Conservation (phyloP, 2,888 invertebrate genomes). For the Hypomecis atomaria region DNA sequence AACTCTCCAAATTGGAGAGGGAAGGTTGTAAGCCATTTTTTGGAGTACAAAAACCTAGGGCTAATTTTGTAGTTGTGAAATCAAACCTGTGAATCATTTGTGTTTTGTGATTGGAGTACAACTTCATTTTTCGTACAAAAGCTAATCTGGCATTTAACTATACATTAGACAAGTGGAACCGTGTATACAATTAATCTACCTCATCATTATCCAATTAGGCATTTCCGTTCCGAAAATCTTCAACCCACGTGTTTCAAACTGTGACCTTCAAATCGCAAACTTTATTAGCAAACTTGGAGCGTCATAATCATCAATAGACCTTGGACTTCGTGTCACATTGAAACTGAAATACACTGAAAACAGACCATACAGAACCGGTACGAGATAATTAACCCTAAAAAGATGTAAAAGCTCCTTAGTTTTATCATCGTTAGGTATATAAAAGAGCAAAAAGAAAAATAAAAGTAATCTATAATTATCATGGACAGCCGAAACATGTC, state of each 20-base stretch:
- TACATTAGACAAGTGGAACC: background rate
- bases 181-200: background rate
- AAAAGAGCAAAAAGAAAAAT: background rate
- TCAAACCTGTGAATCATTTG: background rate
- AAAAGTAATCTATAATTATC: background rate
- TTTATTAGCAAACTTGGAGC: background rate
- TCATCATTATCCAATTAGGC: background rate
- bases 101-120: background rate
- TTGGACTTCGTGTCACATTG: background rate
- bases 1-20: constrained; percentile 40
- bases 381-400: background rate
- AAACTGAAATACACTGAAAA: background rate
- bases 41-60: background rate
- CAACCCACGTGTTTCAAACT: background rate
- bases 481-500: constrained; percentile 67
- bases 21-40: constrained; percentile 35
- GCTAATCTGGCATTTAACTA: background rate
- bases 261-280: constrained; percentile 1
- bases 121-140: background rate
- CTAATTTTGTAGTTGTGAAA: constrained; percentile 1
- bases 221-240: background rate
- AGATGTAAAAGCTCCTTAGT: too few relatives aligned
- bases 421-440: too few relatives aligned
- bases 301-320: background rate
- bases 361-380: too few relatives aligned